A percentile compares a stretch with the other conserved stretches of the same genome.
These are phyloP conservation scores for Spatula versicolor DNA, from an alignment of 2,797 vertebrate genomes.

Conservation along the genomic window DNA sequence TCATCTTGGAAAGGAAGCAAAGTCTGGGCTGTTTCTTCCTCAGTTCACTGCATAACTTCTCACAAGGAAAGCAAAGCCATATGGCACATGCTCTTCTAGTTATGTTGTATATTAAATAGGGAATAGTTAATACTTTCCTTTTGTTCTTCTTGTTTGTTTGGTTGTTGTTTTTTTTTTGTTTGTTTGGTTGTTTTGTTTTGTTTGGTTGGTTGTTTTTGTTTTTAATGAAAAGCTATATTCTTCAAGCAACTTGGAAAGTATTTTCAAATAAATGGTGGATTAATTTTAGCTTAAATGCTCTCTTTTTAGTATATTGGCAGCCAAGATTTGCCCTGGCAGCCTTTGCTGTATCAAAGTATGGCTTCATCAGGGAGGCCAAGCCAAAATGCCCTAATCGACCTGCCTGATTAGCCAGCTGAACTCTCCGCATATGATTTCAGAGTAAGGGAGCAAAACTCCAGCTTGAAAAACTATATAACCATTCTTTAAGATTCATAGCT, in stretches of 20 bases:
- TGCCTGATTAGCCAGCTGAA: background rate
- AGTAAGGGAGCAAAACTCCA: background rate
- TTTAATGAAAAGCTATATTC: background rate
- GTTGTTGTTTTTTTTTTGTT: background rate
- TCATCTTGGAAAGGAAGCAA: background rate
- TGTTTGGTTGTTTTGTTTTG: no score
- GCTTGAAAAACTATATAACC: rapidly evolving
- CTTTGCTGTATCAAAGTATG: background rate
- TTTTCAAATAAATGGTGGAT: rapidly evolving
- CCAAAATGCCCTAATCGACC: background rate
- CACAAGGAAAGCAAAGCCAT: background rate
- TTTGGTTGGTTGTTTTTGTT: background rate
- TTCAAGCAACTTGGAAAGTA: background rate
- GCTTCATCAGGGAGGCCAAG: background rate
- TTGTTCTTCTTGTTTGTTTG: background rate
- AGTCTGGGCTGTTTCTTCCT: background rate
- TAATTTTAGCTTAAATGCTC: background rate
- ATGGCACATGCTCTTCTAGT: background rate
- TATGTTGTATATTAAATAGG: background rate
- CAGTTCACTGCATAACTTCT: background rate
- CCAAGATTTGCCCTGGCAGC: background rate
- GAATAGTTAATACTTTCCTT: background rate
- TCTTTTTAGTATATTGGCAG: background rate
- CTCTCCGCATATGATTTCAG: rapidly evolving
- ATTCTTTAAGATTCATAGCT: background rate